A percentile compares a stretch with the other conserved stretches of the same genome.
Conservation (phyloP, 2,888 invertebrate species). For the Xanthorhoe spadicearia region DNA sequence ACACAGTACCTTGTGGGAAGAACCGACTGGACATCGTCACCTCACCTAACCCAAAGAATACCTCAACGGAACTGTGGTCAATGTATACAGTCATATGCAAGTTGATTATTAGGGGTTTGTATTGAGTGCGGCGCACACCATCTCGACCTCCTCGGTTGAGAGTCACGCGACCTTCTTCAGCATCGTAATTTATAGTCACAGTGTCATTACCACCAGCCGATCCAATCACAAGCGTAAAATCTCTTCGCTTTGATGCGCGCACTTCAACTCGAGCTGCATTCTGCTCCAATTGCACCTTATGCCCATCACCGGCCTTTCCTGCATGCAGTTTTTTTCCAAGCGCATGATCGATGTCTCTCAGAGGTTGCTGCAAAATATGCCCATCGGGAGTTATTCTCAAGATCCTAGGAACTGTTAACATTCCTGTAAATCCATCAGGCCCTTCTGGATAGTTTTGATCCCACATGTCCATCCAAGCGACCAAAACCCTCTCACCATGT, state of each 20-base stretch:
- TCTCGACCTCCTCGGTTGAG: slow-evolving; percentile 69
- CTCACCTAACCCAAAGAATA: slow-evolving; percentile 66
- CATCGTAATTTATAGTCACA: slow-evolving; percentile 60
- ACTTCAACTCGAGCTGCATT: slow-evolving; percentile 65
- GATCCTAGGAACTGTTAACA: slow-evolving; percentile 67
- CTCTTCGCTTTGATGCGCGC: slow-evolving; percentile 38
- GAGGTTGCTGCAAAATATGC: slow-evolving; percentile 61
- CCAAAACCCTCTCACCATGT: slow-evolving; percentile 57
- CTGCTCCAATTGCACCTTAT: slow-evolving; percentile 45
- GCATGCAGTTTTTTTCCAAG: slow-evolving; percentile 47
- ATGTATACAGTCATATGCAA: slow-evolving; percentile 57
- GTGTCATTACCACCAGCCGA: slow-evolving; percentile 43
- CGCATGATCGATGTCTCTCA: slow-evolving; percentile 49
- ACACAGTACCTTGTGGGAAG: slow-evolving; percentile 55
- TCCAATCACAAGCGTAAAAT: slow-evolving; percentile 59
- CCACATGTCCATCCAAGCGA: slow-evolving; percentile 80
- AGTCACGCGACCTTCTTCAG: slow-evolving; percentile 49
- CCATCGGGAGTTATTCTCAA: slow-evolving; percentile 56
- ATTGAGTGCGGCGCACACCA: slow-evolving; percentile 62
- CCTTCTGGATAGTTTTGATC: slow-evolving; percentile 68
- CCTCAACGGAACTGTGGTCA: slow-evolving; percentile 69
- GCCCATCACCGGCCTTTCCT: slow-evolving; percentile 47
- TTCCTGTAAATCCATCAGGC: slow-evolving; percentile 70
- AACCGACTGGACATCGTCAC: slow-evolving; percentile 66
- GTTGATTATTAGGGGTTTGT: slow-evolving; percentile 51